Evolutionary conservation across 2,113 vertebrate genomes (phyloP), one percentile per base, ranked within the genome.

Genomic region (Onychostoma macrolepis): DNA sequence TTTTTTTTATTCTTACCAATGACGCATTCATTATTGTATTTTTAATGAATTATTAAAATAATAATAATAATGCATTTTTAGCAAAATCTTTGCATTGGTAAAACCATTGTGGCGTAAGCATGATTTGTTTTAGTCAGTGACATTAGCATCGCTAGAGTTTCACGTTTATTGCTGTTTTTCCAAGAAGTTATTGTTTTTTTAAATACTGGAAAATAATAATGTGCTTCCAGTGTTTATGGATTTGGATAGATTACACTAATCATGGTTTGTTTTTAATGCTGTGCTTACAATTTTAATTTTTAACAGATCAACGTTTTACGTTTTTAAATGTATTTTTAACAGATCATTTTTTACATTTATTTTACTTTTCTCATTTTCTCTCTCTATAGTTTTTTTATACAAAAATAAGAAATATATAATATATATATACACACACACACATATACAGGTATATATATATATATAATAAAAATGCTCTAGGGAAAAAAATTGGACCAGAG

Each of bases 151-250:
- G 24, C 6, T 24, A 56, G 50, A 19, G 38, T n/a, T 4, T 13
- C 72, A 26, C 38, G n/a, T 28, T 63, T 28, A 45, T 30, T 67
- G 6, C 26, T 67, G 13, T 45, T 74, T n/a, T 74, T 38, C 38
- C 8, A 65, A 65, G 12, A 38, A 2, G 4, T n/a, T 58, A 9
- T 65, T 30, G 11, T 15, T 8, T 63, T 63, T 26, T 41, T 2
- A n/a, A 26, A 28, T 12, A 13, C 33, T 3, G 4, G 15, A 41
- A 41, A 9, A 36, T 65, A 3, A n/a, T 61, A 81, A 65, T 45
- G 36, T 41, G 38, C 79, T 81, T 81, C 79, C 36, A 19, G 56
- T 72, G 69, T 45, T 81, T 81, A 45, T 26, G 21, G 61, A 45
- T 26, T 43, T 75, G 13, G 12, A 43, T 17, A 26, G 11, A 63